Evolutionary conservation across 2,797 vertebrate species (phyloP).

Genomic region (Diplodus puntazzo): DNA sequence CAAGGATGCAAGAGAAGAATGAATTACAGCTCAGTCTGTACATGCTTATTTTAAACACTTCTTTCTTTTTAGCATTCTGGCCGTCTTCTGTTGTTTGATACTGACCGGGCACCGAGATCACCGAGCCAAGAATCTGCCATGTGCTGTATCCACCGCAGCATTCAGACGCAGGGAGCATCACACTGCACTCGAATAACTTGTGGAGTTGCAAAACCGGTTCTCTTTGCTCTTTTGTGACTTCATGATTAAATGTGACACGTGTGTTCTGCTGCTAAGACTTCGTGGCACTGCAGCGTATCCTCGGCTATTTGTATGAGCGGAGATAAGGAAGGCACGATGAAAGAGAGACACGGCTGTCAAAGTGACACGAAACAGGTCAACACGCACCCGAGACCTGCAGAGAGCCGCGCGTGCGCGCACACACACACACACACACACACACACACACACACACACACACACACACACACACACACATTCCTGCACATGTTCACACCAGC

Average conservation of each 20-base stretch:
- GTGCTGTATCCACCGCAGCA: constrained; percentile 1
- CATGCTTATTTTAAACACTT: neutral
- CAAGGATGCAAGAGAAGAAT: neutral
- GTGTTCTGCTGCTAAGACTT: constrained; percentile 22
- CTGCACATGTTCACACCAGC: constrained; percentile 48
- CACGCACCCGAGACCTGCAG: constrained; percentile 36
- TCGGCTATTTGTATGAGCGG: constrained; percentile 26
- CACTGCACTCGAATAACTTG: neutral
- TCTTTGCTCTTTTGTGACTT: constrained; percentile 10
- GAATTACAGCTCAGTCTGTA: constrained; percentile 8
- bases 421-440: constrained; percentile 40
- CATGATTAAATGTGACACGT: constrained; percentile 28
- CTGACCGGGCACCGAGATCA: neutral
- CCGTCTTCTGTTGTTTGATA: constrained; percentile 18
- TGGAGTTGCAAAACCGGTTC: constrained; percentile 31
- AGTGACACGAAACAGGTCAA: constrained; percentile 59
- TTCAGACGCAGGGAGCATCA: neutral
- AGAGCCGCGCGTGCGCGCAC: constrained; percentile 14
- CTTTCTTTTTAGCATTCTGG: neutral
- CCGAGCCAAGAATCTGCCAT: constrained; percentile 44
- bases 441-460: constrained; percentile 6
- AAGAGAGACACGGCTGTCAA: constrained; percentile 40
- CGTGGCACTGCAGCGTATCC: constrained; percentile 3
- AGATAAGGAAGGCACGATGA: constrained; percentile 42
- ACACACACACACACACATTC: constrained; percentile 55